Evolutionary conservation across 2,888 invertebrate genomes (phyloP), one percentile per base, ranked within the genome.

Genomic region (Acanthacorydalis orientalis): DNA sequence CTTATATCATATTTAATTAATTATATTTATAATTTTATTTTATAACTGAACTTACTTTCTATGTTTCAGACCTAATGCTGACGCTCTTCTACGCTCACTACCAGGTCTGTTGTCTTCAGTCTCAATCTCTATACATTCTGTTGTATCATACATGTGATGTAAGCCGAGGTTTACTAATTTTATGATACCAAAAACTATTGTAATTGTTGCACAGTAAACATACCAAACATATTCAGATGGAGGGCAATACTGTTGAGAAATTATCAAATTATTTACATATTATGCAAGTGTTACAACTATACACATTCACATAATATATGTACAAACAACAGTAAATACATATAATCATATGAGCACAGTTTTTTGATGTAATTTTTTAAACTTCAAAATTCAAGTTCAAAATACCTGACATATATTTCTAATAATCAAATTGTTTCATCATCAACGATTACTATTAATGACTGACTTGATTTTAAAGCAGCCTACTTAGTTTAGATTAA

Each of bases 131-230:
- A 84, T 74, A 61, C 83, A 82, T 65, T 93, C 92, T n/a, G 84
- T 84, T 11, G 90, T 90, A 67, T 96, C 95, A 66, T 93, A 96
- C 72, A 95, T 82, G 57, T 83, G 80, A 67, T 96, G 96, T 50
- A 96, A 74, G 41, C 83, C 80, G 68, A 84, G 84, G 69, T 95
- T 96, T 55, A 88, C 69, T 50, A 87, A 68, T 70, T 98, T 98
- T 51, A 97, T 73, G 45, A 76, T 63, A 10, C 83, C 74, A 63
- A 97, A 90, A 49, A 90, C 70, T 47, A 84, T 59, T 31, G 84
- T 83, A 53, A 96, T 83, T 46, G 84, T 74, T 43, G 74, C 73
- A 63, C 88, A 87, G 69, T 96, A 96, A 50, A 84, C 72, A 50
- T 83, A 74, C 93, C 93, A 95, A 58, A 88, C 80, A 53, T 83